Evolutionary conservation across 1,140 invertebrate species (phyloP).

Genomic region (Diorhabda carinulata): DNA sequence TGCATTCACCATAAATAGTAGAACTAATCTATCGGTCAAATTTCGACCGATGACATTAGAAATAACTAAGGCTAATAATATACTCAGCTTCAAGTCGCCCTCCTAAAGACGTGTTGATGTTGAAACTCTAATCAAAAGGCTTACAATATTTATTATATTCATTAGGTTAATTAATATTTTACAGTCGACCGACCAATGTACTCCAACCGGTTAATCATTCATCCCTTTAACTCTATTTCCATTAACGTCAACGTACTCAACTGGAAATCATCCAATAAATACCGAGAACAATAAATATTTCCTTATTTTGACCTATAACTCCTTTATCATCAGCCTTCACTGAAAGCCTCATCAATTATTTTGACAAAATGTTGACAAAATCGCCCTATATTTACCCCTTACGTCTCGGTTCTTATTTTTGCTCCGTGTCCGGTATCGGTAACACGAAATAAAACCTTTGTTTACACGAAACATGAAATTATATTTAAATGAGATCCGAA

Average conservation of each 20-base stretch:
- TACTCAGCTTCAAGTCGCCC: too few relatives aligned
- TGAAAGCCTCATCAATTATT: background rate
- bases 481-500: background rate
- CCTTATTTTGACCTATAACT: background rate
- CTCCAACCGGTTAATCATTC: too few relatives aligned
- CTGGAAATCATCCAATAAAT: background rate
- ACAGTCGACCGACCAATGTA: too few relatives aligned
- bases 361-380: constrained; percentile 2
- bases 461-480: constrained; percentile 2
- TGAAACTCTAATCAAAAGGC: too few relatives aligned
- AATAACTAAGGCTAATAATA: too few relatives aligned
- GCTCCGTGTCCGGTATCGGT: background rate
- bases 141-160: too few relatives aligned
- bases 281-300: background rate
- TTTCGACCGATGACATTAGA: too few relatives aligned
- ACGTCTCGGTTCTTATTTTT: background rate
- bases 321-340: background rate
- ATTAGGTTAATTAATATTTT: too few relatives aligned
- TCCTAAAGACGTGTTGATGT: too few relatives aligned
- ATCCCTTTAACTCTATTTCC: too few relatives aligned
- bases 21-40: too few relatives aligned
- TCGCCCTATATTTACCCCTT: constrained; percentile 1
- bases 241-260: background rate
- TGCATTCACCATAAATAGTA: too few relatives aligned
- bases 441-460: constrained; percentile 2